Evolutionary conservation across 2,888 invertebrate genomes (phyloP).

Genomic region (Criorhina ranunculi): DNA sequence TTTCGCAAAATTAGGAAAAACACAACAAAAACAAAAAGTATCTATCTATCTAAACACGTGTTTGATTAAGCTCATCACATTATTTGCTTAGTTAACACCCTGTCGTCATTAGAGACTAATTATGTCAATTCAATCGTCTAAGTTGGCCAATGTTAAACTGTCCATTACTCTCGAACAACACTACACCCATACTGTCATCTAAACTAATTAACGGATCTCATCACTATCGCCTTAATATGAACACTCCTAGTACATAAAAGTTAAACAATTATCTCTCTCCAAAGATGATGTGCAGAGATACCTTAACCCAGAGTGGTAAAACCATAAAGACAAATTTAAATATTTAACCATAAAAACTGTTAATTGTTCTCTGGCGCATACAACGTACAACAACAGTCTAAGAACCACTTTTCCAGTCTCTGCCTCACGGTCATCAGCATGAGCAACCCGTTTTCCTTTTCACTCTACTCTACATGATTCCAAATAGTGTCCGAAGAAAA

Average conservation of each 20-base stretch:
- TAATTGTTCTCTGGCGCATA: constrained; percentile 58
- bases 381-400: constrained; percentile 24
- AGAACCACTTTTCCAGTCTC: constrained; percentile 56
- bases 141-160: constrained; percentile 62
- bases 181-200: constrained; percentile 10
- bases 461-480: constrained; percentile 19
- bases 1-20: constrained; percentile 17
- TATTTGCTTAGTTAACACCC: neutral
- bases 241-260: constrained; percentile 16
- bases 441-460: constrained; percentile 38
- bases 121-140: constrained; percentile 43
- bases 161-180: too few relatives aligned
- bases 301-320: neutral
- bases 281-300: constrained; percentile 7
- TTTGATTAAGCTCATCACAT: neutral
- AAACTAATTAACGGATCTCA: constrained; percentile 42
- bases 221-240: too few relatives aligned
- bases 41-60: neutral
- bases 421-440: constrained; percentile 39
- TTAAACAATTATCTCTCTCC: constrained; percentile 25
- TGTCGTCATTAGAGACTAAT: constrained; percentile 34
- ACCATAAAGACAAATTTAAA: constrained; percentile 16
- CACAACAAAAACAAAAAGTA: neutral
- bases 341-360: constrained; percentile 54
- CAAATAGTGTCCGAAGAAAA: constrained; percentile 31